Evolutionary conservation across 2,113 vertebrate genomes (phyloP).

Genomic region (Dipodomys spectabilis): DNA sequence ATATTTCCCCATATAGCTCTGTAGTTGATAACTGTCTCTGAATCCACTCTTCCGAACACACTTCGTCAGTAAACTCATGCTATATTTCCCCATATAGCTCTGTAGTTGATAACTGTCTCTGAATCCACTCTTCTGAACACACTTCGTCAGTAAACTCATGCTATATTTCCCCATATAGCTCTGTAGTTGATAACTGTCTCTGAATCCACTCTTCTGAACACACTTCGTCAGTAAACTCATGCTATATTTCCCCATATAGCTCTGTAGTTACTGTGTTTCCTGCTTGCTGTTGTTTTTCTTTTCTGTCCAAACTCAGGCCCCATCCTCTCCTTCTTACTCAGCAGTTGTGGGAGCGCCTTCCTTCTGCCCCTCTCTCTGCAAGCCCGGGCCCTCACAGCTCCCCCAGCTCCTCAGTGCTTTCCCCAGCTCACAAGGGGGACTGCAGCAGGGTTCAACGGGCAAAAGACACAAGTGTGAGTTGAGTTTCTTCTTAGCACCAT

Average conservation of each 20-base stretch:
- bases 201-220: neutral
- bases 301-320: neutral
- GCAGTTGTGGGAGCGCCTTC: neutral
- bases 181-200: neutral
- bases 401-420: too few species aligned
- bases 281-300: neutral
- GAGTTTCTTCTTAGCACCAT: accelerated
- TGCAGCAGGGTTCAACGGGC: accelerated
- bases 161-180: too few species aligned
- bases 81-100: too few species aligned
- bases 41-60: accelerated
- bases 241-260: too few species aligned
- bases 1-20: too few species aligned
- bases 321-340: too few species aligned
- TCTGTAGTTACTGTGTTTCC: neutral
- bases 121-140: accelerated
- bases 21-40: neutral
- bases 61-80: too few species aligned
- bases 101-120: neutral
- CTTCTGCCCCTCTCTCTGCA: neutral
- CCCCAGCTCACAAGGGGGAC: accelerated
- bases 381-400: accelerated
- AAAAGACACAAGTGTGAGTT: too few species aligned
- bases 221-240: too few species aligned
- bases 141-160: too few species aligned